Evolutionary conservation across 53 echinoderm and acorn worm genomes (phyloP), one percentile per base, ranked within the genome.

Genomic region (Temnopleurus reevesii): DNA sequence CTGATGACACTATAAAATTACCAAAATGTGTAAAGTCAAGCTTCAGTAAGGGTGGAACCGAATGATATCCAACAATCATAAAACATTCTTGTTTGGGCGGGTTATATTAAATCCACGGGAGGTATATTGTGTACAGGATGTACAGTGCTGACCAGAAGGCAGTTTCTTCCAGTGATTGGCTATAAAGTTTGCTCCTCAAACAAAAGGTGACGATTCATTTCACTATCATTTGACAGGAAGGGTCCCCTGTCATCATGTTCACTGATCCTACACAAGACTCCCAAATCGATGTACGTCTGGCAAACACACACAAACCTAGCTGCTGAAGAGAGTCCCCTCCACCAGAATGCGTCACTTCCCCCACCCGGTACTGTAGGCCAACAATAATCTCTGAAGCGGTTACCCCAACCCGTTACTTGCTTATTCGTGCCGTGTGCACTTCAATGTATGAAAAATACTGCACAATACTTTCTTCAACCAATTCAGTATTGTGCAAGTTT

Each of bases 251-350:
- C 71, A 71, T 26, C 71, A 17, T 41, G 71, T 71, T 71, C 36
- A 27, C 71, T 71, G 71, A 71, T 71, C 71, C n/a, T 41, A 30
- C 71, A 71, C 71, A n/a, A 71, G 71, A 71, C 41, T 71, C 36
- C 41, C 71, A 71, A n/a, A 71, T 41, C 8, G 71, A 41, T 41
- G 71, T 38, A 38, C 71, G 71, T 71, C 71, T 71, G 23, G 63
- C 30, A 31, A 61, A 66, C 36, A 71, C 71, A 38, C 47, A 12
- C 0, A 12, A 49, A 12, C 49, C 10, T 49, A 12, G 10, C 49
- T 12, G 49, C 15, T 15, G 0, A 49, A 49, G 3, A 38, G 38
- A 66, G 41, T 38, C 43, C 36, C 71, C 41, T 71, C 38, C n/a
- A 38, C 41, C 71, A 71, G 41, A 49, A 41, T 71, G 71, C 71